Percentiles rank a stretch among this genome's conserved stretches.
phyloP scores from a whole-genome alignment of 2,888 invertebrate genomes.

The Parelbella ahira region DNA sequence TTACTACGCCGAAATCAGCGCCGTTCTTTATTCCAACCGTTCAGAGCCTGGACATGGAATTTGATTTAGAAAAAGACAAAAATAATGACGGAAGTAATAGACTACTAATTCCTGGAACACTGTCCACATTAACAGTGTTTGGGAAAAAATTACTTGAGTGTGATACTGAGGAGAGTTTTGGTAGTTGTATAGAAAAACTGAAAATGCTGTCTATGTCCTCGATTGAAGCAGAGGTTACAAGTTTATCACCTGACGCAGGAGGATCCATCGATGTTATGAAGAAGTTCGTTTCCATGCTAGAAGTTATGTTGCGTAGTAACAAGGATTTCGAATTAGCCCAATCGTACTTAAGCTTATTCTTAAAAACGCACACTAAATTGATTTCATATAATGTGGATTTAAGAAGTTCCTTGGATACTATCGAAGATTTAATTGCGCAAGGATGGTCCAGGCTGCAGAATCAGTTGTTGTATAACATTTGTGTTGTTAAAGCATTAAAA shows the following conservation, averaged over 20 bases:
- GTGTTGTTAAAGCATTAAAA: conserved; percentile 87
- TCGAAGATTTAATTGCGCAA: conserved; percentile 80
- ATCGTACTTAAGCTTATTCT: conserved; percentile 92
- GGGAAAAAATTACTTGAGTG: conserved; percentile 82
- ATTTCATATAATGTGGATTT: conserved; percentile 80
- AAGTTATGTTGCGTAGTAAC: conserved; percentile 85
- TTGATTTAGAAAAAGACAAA: conserved; percentile 83
- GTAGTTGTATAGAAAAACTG: conserved; percentile 78
- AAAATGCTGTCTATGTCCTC: conserved; percentile 89
- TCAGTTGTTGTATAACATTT: conserved; percentile 86
- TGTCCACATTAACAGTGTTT: conserved; percentile 85
- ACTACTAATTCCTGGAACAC: conserved; percentile 77
- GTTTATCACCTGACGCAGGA: conserved; percentile 86
- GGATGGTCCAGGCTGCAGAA: conserved; percentile 85
- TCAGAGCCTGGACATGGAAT: conserved; percentile 89
- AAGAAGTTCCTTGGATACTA: conserved; percentile 71
- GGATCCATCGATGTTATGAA: conserved; percentile 86
- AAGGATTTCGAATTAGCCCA: conserved; percentile 94
- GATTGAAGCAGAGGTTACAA: conserved; percentile 93
- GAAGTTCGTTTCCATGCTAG: conserved; percentile 88
- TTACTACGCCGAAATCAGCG: conserved; percentile 91
- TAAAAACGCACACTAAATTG: conserved; percentile 87
- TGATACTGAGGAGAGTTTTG: conserved; percentile 71
- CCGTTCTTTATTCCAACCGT: conserved; percentile 98
- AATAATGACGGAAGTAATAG: conserved; percentile 64